phyloP scores from a whole-genome alignment of 2,113 vertebrate species.

The Ailurus styani region DNA sequence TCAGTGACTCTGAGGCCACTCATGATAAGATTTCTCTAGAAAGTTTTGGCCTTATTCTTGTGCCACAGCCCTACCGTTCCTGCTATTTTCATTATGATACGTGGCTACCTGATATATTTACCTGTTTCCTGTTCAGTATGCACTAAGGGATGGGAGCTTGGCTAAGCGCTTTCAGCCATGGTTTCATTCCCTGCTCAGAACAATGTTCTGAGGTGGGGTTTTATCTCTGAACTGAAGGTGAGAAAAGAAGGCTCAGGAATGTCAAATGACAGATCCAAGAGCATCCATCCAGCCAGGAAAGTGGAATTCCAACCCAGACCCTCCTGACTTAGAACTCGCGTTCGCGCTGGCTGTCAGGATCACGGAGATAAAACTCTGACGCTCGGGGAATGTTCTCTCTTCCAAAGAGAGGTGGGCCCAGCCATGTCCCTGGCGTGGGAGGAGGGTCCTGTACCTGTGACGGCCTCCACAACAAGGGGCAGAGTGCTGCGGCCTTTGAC shows the following conservation, averaged over 20 bases:
- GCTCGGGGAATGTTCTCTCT: neutral
- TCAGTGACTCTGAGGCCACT: neutral
- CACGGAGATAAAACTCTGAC: neutral
- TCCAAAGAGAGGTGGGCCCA: neutral
- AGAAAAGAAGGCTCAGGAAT: neutral
- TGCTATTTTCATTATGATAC: neutral
- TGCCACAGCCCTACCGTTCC: neutral
- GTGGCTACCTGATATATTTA: neutral
- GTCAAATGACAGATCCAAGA: neutral
- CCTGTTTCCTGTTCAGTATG: neutral
- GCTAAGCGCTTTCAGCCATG: neutral
- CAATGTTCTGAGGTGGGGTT: neutral
- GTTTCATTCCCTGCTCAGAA: neutral
- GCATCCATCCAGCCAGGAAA: neutral
- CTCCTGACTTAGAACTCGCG: neutral
- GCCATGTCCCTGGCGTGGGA: neutral
- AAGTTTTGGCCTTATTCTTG: neutral
- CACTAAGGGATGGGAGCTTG: accelerated
- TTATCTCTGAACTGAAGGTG: neutral
- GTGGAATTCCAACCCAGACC: neutral
- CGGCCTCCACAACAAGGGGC: slow-evolving; percentile 73
- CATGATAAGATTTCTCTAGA: neutral
- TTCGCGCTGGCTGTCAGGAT: neutral
- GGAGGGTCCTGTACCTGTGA: slow-evolving; percentile 74
- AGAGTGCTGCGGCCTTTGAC: slow-evolving; percentile 80